Evolutionary conservation across 2,113 vertebrate genomes (phyloP).

Genomic region (Paramisgurnus dabryanus): DNA sequence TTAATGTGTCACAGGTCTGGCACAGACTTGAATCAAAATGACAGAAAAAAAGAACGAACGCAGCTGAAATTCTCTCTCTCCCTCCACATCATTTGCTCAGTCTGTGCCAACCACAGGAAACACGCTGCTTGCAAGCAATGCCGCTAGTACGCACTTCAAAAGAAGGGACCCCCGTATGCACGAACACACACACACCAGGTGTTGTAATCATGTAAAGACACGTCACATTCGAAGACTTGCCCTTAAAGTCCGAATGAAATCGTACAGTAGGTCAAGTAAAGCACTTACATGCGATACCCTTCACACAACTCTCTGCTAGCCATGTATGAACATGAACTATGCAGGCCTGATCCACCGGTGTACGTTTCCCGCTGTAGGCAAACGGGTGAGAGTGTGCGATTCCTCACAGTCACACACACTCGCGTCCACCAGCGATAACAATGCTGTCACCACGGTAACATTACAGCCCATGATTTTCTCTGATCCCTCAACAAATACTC

Average conservation of each 20-base stretch:
- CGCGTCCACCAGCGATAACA: conserved; percentile 46
- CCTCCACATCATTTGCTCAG: conserved; percentile 24
- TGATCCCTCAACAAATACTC: conserved; percentile 64
- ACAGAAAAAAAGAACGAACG: conserved; percentile 41
- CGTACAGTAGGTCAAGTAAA: background rate
- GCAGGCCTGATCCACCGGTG: background rate
- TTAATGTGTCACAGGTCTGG: conserved; percentile 48
- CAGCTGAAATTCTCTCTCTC: conserved; percentile 43
- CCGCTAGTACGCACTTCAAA: conserved; percentile 52
- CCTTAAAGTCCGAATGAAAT: conserved; percentile 15
- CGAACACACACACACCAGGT: conserved; percentile 45
- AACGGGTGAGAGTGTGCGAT: conserved; percentile 39
- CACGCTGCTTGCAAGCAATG: conserved; percentile 47
- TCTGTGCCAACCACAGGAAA: conserved; percentile 53
- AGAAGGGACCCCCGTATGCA: conserved; percentile 33
- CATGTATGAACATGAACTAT: conserved; percentile 12
- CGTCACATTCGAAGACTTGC: conserved; percentile 6
- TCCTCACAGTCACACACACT: conserved; percentile 33
- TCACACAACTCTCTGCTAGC: background rate
- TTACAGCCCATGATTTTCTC: conserved; percentile 56
- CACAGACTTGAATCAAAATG: conserved; percentile 44
- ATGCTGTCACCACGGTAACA: conserved; percentile 62
- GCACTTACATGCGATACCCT: background rate
- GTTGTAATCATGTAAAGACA: conserved; percentile 47
- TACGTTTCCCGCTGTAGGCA: conserved; percentile 44